phyloP scores from a whole-genome alignment of 2,797 vertebrate species.

The Loriculus beryllinus region DNA sequence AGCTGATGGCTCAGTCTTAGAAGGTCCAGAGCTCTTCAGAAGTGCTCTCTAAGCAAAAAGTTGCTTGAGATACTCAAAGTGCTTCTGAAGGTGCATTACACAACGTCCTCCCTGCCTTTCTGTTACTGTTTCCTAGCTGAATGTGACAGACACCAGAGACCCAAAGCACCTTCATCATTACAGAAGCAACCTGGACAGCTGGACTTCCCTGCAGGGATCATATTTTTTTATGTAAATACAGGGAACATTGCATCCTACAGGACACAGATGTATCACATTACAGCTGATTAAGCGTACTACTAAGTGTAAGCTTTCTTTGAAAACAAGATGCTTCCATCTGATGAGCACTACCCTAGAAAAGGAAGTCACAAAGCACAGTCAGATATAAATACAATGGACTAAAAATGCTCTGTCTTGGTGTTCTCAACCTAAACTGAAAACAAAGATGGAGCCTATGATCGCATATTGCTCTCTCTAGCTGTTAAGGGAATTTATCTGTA shows the following conservation, averaged over 20 bases:
- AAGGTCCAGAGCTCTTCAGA: background rate
- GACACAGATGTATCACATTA: background rate
- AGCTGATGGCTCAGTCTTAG: background rate
- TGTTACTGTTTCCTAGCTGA: background rate
- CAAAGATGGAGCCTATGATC: background rate
- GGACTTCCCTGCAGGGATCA: background rate
- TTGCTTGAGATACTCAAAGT: background rate
- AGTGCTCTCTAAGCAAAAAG: background rate
- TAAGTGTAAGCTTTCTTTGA: background rate
- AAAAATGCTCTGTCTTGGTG: background rate
- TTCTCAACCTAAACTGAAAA: background rate
- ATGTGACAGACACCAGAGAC: background rate
- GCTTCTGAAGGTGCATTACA: rapidly evolving
- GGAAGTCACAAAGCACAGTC: background rate
- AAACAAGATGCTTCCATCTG: background rate
- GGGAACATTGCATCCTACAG: background rate
- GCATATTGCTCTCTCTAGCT: background rate
- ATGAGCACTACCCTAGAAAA: background rate
- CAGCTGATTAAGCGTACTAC: background rate
- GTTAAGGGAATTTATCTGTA: background rate
- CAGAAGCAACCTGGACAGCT: background rate
- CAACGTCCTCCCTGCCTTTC: background rate
- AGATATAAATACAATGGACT: background rate
- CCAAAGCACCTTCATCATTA: background rate
- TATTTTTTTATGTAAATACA: background rate